Percentiles rank a stretch among this genome's conserved stretches.
These are phyloP conservation scores for Mesodorylaimus sp. DNA, from an alignment of 2,888 invertebrate species.

Conservation along the genomic window DNA sequence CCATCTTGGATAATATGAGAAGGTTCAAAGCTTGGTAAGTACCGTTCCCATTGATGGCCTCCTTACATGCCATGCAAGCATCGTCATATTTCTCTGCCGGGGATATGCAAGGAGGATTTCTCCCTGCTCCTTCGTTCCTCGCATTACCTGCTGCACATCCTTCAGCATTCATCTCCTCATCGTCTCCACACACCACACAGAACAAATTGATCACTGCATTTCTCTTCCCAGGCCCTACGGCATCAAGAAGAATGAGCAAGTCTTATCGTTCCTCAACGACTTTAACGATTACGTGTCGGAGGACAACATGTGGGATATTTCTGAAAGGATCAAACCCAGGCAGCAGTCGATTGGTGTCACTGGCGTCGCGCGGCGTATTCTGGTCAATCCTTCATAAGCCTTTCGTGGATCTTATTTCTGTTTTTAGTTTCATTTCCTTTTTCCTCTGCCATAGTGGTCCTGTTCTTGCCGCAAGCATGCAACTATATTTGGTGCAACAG, in stretches of 20 bases:
- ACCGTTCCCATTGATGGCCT: slow-evolving; percentile 9
- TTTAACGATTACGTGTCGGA: slow-evolving; percentile 87
- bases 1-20: slow-evolving; percentile 93
- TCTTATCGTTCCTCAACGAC: slow-evolving; percentile 83
- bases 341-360: no score
- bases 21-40: slow-evolving; percentile 84
- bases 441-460: no score
- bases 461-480: no score
- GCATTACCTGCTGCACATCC: no score
- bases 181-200: not conserved
- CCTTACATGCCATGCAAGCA: slow-evolving; percentile 1
- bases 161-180: no score
- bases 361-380: no score
- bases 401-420: no score
- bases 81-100: not conserved
- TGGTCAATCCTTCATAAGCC: no score
- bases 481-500: no score
- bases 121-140: no score
- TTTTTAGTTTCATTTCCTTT: no score
- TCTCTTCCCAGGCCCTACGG: slow-evolving; percentile 53
- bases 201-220: not conserved
- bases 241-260: slow-evolving; percentile 76
- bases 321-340: slow-evolving; percentile 86
- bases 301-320: slow-evolving; percentile 95
- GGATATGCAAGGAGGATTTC: no score